These are phyloP conservation scores for Rugalucina vietnamica DNA, from an alignment of 2,888 invertebrate species.

Conservation along the genomic window DNA sequence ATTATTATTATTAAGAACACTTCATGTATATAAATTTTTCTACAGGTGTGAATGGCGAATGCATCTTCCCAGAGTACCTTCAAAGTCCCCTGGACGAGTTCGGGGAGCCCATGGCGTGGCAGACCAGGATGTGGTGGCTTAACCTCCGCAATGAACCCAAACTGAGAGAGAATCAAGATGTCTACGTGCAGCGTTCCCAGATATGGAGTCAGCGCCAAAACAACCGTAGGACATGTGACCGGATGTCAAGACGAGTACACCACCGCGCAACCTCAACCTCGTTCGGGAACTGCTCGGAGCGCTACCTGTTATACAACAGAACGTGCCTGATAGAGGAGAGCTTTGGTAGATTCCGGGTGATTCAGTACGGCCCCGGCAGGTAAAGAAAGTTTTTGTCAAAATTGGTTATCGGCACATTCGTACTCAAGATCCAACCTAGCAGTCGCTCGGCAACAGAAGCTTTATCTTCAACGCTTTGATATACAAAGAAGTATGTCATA, in stretches of 20 bases:
- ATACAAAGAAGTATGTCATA: no score
- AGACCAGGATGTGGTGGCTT: constrained; percentile 75
- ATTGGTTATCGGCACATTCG: no score
- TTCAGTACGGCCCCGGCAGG: constrained; percentile 73
- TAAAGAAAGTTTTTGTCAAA: constrained; percentile 47
- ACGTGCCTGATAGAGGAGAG: constrained; percentile 71
- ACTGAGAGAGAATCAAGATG: constrained; percentile 73
- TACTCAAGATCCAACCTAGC: no score
- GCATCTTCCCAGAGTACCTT: constrained; percentile 73
- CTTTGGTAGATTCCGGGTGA: constrained; percentile 68
- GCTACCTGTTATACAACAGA: constrained; percentile 71
- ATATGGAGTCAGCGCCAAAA: constrained; percentile 73
- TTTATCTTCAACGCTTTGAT: no score
- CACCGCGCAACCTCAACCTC: constrained; percentile 59
- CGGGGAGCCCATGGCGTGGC: constrained; percentile 72
- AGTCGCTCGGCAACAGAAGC: no score
- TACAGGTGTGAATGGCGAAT: constrained; percentile 43
- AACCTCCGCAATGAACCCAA: constrained; percentile 72
- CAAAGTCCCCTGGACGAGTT: constrained; percentile 69
- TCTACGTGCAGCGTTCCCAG: constrained; percentile 65
- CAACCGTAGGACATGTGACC: constrained; percentile 68
- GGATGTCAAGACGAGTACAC: constrained; percentile 57
- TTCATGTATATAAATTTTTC: no score
- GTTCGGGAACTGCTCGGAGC: constrained; percentile 67
- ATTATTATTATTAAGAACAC: no score